Percentiles rank a stretch among this genome's conserved stretches.
These are phyloP conservation scores for Helobdella robusta DNA, from an alignment of 2,888 invertebrate species.

Conservation along the genomic window DNA sequence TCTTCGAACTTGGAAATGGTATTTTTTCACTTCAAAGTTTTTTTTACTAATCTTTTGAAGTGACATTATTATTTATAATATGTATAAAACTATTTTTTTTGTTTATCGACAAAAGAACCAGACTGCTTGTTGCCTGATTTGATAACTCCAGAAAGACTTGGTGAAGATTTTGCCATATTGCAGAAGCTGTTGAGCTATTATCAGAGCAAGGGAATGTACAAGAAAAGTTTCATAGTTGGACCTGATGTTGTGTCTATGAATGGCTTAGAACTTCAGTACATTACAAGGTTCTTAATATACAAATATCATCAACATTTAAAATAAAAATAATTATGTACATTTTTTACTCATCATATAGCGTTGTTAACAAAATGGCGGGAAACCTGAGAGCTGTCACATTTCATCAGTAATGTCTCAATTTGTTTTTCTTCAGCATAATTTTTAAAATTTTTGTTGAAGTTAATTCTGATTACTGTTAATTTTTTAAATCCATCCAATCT, in stretches of 20 bases:
- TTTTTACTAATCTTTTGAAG: too few relatives aligned
- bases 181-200: slow-evolving; percentile 23
- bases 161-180: slow-evolving; percentile 30
- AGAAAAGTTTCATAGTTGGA: slow-evolving; percentile 30
- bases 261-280: not conserved
- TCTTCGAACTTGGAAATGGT: slow-evolving; percentile 47
- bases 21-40: too few relatives aligned
- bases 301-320: not conserved
- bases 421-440: not conserved
- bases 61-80: too few relatives aligned
- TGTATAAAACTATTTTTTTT: too few relatives aligned
- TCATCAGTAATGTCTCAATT: slow-evolving; percentile 30
- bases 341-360: slow-evolving; percentile 5
- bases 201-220: slow-evolving; percentile 26
- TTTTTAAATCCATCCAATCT: slow-evolving; percentile 40
- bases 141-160: slow-evolving; percentile 31
- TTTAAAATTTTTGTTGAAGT: not conserved
- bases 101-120: too few relatives aligned
- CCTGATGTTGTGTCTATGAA: slow-evolving; percentile 30
- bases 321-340: not conserved
- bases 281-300: slow-evolving; percentile 6
- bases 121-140: slow-evolving; percentile 12
- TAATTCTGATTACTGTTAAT: too few relatives aligned
- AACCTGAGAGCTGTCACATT: slow-evolving; percentile 28
- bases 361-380: slow-evolving; percentile 25